These are phyloP conservation scores for Esperia sulphurella DNA, from an alignment of 2,888 invertebrate species.

Conservation along the genomic window DNA sequence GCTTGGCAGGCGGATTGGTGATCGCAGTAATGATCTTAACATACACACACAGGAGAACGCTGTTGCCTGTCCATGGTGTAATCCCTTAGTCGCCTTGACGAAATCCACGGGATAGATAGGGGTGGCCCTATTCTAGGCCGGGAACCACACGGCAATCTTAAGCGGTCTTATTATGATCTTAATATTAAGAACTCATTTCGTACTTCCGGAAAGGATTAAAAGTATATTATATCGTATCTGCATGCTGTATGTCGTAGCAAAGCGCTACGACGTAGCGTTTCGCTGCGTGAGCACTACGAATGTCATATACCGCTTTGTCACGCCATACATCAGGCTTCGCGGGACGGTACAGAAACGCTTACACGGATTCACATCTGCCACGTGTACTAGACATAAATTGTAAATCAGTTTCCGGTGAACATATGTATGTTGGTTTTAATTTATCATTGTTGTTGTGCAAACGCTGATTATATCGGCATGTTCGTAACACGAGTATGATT, in stretches of 20 bases:
- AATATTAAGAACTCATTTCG: too few relatives aligned
- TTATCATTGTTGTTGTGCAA: constrained; percentile 1
- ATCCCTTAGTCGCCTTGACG: too few relatives aligned
- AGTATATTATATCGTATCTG: too few relatives aligned
- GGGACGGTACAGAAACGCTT: constrained; percentile 3
- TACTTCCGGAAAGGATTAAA: too few relatives aligned
- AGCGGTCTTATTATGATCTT: too few relatives aligned
- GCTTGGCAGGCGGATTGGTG: too few relatives aligned
- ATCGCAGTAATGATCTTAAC: too few relatives aligned
- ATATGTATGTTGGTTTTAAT: constrained; percentile 6
- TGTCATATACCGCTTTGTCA: background rate
- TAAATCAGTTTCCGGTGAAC: background rate
- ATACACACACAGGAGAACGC: too few relatives aligned
- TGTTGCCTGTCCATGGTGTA: too few relatives aligned
- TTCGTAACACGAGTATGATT: background rate
- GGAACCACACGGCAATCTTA: too few relatives aligned
- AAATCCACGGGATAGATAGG: too few relatives aligned
- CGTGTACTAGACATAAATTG: constrained; percentile 6
- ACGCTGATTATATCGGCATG: background rate
- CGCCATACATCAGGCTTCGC: constrained; percentile 5
- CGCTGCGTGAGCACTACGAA: constrained; percentile 3
- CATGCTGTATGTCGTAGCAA: background rate
- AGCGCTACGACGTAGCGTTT: background rate
- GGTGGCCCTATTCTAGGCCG: too few relatives aligned
- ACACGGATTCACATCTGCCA: constrained; percentile 3